A percentile compares a stretch with the other conserved stretches of the same genome.
Conservation (phyloP, 2,797 vertebrate genomes). For the Microctenopoma stevenorrisi region DNA sequence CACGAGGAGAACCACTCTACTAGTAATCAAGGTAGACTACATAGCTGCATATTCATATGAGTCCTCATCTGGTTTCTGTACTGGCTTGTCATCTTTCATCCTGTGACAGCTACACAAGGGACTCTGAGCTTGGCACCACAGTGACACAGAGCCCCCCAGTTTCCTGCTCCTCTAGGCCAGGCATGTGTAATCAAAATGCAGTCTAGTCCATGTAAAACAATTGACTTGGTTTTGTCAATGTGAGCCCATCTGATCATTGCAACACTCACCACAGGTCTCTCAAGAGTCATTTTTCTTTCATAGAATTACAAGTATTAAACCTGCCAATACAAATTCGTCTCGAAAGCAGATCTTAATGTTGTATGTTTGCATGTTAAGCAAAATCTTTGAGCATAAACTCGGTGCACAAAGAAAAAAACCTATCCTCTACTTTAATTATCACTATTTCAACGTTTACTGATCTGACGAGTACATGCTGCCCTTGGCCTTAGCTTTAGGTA, state of each 20-base stretch:
- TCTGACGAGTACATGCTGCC: neutral
- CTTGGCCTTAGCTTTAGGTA: conserved; percentile 33
- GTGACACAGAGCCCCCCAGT: neutral
- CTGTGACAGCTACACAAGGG: conserved; percentile 34
- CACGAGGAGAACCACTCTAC: neutral
- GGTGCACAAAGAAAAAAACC: neutral
- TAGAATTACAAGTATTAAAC: conserved; percentile 28
- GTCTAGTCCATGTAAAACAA: conserved; percentile 46
- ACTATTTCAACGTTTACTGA: neutral
- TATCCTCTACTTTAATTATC: neutral
- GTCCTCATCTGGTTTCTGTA: conserved; percentile 74
- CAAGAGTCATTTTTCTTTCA: conserved; percentile 13
- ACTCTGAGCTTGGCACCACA: conserved; percentile 33
- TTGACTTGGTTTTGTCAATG: conserved; percentile 40
- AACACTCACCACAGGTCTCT: conserved; percentile 14
- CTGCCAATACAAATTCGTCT: conserved; percentile 18
- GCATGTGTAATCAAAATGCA: conserved; percentile 17
- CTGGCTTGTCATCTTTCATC: conserved; percentile 64
- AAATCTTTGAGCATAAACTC: conserved; percentile 17
- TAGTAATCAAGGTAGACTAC: conserved; percentile 31
- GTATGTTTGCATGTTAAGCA: conserved; percentile 14
- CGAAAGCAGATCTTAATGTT: conserved; percentile 5
- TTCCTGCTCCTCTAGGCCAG: conserved; percentile 22
- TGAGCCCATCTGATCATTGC: conserved; percentile 24
- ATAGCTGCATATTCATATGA: conserved; percentile 48